Evolutionary conservation across 2,888 invertebrate species (phyloP), one percentile per base, ranked within the genome.

Genomic region (Agapostemon virescens): DNA sequence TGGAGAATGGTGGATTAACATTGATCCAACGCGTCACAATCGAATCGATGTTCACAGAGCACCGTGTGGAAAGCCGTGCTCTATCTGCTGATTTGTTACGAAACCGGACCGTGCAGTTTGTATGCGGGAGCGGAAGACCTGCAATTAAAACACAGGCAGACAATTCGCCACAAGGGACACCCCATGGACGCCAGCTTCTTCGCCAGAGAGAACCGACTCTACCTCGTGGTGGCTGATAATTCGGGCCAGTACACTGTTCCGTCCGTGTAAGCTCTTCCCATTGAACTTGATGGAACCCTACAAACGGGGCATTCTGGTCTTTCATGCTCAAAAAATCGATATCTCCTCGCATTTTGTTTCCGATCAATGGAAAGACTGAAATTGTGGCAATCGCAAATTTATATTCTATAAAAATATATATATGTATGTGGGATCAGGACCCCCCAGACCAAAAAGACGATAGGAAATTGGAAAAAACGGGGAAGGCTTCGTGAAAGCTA

Each of bases 181-280:
- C 83, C 88, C 2, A 75, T 79, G 68, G 90, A 90, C 33, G 90
- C 90, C 2, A 83, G 40, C 52, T 90, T 90, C 69, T 90, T 90
- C 71, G 84, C 81, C 6, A 85, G 84, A 7, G 79, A 69, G 9
- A 85, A 88, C 81, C 87, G 77, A 15, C 87, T 90, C 11, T 89
- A 90, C 76, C 83, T 90, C 7, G 82, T 90, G 2, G 82, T 90
- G 3, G 88, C 86, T 4, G 82, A 87, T 55, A 88, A 86, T 70
- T 81, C 77, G 13, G 86, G 83, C 20, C 72, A 79, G 79, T 86
- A 80, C 70, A 61, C 85, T 7, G 84, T 85, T 6, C 81, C 87
- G 7, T 90, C 90, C 7, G 75, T 85, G 88, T 90, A 68, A 81
- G 83, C 66, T 15, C 20, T 69, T 13, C n/a, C 40, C 0, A 20